Conservation (phyloP, 2,113 vertebrate genomes). For the Charina bottae region DNA sequence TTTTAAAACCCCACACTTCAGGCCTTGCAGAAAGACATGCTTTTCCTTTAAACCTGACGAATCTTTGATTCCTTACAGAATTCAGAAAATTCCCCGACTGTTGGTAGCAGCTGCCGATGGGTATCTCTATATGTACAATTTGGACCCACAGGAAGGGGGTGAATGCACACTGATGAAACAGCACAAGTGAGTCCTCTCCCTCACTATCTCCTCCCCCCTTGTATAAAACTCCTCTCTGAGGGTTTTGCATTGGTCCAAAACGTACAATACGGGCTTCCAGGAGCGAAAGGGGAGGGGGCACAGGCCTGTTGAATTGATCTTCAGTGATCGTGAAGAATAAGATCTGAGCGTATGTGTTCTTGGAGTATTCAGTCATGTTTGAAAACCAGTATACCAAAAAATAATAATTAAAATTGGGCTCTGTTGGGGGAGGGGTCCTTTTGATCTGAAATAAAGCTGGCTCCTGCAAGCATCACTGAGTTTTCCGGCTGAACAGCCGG, state of each 20-base stretch:
- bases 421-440: neutral
- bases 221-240: neutral
- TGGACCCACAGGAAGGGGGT: slow-evolving; percentile 96
- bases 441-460: no score
- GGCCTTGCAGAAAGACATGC: neutral
- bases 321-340: neutral
- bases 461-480: neutral
- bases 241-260: neutral
- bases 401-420: neutral
- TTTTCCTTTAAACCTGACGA: rapidly evolving
- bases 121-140: slow-evolving; percentile 96
- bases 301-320: neutral
- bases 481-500: no score
- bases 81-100: slow-evolving; percentile 96
- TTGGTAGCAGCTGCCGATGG: slow-evolving; percentile 94
- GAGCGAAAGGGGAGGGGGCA: neutral
- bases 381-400: neutral
- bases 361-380: neutral
- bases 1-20: neutral
- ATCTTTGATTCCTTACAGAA: slow-evolving; percentile 72
- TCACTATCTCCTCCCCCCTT: neutral
- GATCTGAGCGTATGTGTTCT: neutral
- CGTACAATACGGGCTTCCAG: neutral
- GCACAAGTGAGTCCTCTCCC: slow-evolving; percentile 83
- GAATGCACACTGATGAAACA: slow-evolving; percentile 98